Evolutionary conservation across 2,888 invertebrate species (phyloP).

Genomic region (Fabriciana adippe): DNA sequence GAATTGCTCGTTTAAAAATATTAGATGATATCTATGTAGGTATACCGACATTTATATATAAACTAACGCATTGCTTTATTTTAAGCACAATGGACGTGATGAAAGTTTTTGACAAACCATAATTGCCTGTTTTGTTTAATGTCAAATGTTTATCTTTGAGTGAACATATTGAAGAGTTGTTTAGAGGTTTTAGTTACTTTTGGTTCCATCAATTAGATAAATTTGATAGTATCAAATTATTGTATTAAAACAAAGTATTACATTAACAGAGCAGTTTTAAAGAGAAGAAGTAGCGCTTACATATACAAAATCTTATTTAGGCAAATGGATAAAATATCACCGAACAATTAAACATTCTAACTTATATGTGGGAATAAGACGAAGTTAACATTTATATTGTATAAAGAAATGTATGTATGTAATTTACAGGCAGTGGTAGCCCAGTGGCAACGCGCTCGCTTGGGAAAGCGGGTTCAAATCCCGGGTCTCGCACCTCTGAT

Average conservation of each 20-base stretch:
- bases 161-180: no score
- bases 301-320: neutral
- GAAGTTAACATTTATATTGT: neutral
- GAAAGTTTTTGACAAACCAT: neutral
- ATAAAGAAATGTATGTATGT: no score
- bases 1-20: no score
- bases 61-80: neutral
- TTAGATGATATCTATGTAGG: neutral
- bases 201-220: neutral
- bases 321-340: neutral
- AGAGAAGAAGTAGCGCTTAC: neutral
- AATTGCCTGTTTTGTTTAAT: no score
- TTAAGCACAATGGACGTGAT: neutral
- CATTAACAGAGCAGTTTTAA: no score
- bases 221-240: neutral
- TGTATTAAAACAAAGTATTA: neutral
- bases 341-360: neutral
- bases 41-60: neutral
- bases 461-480: no score
- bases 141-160: no score
- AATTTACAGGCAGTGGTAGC: no score
- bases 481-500: no score
- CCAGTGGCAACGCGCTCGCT: no score
- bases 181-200: neutral
- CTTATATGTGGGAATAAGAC: neutral